Evolutionary conservation across 1,140 invertebrate genomes (phyloP), one percentile per base, ranked within the genome.

Genomic region (Panagrolaimus sp.): DNA sequence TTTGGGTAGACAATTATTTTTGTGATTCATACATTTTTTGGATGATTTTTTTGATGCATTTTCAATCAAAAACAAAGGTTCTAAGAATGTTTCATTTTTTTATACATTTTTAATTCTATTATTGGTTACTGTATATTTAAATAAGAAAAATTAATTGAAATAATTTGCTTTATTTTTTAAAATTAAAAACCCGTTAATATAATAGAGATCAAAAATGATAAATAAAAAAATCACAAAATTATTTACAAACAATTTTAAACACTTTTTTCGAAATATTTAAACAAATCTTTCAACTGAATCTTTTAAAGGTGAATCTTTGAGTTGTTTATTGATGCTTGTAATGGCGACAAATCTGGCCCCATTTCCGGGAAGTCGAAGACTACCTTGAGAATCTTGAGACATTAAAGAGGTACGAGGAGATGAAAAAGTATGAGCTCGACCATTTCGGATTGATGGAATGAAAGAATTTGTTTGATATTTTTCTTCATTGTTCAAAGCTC

Each of bases 131-230:
- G n/a, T n/a, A n/a, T n/a, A n/a, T n/a, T n/a, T n/a, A 89, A 93
- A 0, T 94, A 94, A 1, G 94, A 94, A 55, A 94, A 94, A 9
- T 92, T 93, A 38, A 91, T 88, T 43, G 97, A 89, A 80, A 98
- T 94, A 0, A 96, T 89, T 0, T 94, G 92, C 8, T 91, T 94
- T 78, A 87, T 88, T 70, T 89, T 90, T 85, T 96, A n/a, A 52
- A 7, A 58, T 12, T 21, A 1, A 1, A 58, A 14, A 58, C 52
- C 52, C 52, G 52, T 58, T 21, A 21, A n/a, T n/a, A 58, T 0
- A 12, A 58, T 21, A 58, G 21, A 26, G 21, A 28, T 58, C 52
- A 58, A 12, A 58, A 28, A 58, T 28, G 17, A 58, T 58, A 58
- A 21, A 58, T 48, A 12, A n/a, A 58, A n/a, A 58, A 21, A 58